Evolutionary conservation across 2,797 vertebrate species (phyloP).

Genomic region (Hypotaenidia philippensis): DNA sequence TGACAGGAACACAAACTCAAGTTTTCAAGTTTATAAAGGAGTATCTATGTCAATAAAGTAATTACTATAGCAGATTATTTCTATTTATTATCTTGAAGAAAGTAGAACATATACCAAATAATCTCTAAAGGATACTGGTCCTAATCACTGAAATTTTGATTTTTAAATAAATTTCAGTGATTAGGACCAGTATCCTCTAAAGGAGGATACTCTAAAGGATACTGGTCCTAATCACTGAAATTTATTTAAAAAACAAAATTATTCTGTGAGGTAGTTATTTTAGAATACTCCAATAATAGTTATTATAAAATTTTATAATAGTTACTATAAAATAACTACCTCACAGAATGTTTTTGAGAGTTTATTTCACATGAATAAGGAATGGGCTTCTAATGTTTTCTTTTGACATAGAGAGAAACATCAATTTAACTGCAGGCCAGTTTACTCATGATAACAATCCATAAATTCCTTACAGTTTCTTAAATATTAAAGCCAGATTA

Average conservation of each 20-base stretch:
- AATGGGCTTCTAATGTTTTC: background rate
- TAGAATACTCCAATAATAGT: too few relatives aligned
- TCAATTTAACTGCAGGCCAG: background rate
- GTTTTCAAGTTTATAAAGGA: background rate
- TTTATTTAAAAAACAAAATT: background rate
- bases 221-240: too few relatives aligned
- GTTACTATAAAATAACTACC: background rate
- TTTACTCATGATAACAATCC: background rate
- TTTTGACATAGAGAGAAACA: background rate
- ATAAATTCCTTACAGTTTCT: background rate
- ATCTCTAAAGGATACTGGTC: background rate
- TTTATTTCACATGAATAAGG: background rate
- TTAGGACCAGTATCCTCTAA: too few relatives aligned
- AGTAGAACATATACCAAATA: background rate
- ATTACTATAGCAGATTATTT: background rate
- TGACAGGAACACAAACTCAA: background rate
- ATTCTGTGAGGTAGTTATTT: too few relatives aligned
- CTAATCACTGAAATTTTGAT: background rate
- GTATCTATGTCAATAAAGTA: background rate
- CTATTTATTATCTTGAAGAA: background rate
- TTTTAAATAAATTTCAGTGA: too few relatives aligned
- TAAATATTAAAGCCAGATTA: constrained; percentile 1
- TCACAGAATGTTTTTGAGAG: background rate
- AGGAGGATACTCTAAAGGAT: too few relatives aligned
- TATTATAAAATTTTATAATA: too few relatives aligned